These are phyloP conservation scores for Macrotrachela quadricornifera DNA, from an alignment of 1,140 invertebrate species.

Conservation along the genomic window DNA sequence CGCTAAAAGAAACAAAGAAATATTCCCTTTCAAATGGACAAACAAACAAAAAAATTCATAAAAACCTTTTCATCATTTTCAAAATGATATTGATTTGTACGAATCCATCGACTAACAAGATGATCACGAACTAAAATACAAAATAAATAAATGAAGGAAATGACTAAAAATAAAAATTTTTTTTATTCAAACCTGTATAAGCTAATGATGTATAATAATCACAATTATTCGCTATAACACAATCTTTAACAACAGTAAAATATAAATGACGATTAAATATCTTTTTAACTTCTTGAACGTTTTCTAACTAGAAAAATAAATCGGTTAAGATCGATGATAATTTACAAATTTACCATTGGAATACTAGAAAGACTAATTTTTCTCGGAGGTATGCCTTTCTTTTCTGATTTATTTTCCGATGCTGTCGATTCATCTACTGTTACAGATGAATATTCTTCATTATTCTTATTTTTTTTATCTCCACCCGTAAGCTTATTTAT, in stretches of 20 bases:
- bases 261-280: conserved; percentile 95
- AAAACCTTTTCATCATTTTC: conserved; percentile 93
- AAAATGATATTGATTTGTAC: conserved; percentile 96
- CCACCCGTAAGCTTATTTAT: too few relatives aligned
- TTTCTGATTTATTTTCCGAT: too few relatives aligned
- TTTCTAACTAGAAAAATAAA: conserved; percentile 42
- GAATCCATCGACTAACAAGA: conserved; percentile 89
- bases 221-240: conserved; percentile 86
- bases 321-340: too few relatives aligned
- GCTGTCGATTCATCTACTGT: too few relatives aligned
- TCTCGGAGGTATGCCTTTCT: conserved; percentile 37
- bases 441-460: too few relatives aligned
- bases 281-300: conserved; percentile 85
- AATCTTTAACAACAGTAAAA: conserved; percentile 92
- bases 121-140: conserved; percentile 64
- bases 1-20: conserved; percentile 27
- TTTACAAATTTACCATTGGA: conserved; percentile 52
- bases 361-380: conserved; percentile 95
- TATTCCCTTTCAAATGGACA: too few relatives aligned
- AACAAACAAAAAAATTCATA: too few relatives aligned
- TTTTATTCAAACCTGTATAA: conserved; percentile 39
- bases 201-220: conserved; percentile 96
- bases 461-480: too few relatives aligned
- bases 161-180: too few relatives aligned
- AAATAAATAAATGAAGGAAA: too few relatives aligned